Conservation (phyloP, 2,888 invertebrate species). For the Eupithecia inturbata region DNA sequence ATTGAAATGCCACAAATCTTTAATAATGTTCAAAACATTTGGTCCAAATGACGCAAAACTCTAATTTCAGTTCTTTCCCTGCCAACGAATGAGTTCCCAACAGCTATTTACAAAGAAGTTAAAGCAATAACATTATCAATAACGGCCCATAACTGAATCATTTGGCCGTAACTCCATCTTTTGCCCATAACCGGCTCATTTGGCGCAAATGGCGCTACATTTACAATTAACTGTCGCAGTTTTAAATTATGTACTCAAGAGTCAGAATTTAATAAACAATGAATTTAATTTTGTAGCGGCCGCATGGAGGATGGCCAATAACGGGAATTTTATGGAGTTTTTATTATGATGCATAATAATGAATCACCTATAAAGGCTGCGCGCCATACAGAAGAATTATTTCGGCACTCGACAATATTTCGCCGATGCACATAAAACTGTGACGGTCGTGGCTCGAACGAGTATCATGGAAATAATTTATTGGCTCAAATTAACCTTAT, state of each 20-base stretch:
- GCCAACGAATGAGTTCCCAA: constrained; percentile 8
- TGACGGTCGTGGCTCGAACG: neutral
- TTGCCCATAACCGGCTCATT: constrained; percentile 40
- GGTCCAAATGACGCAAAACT: neutral
- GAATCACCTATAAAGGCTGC: constrained; percentile 75
- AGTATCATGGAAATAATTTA: constrained; percentile 5
- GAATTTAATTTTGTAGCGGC: constrained; percentile 77
- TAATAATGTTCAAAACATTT: neutral
- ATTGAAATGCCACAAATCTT: neutral
- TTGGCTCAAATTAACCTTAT: constrained; percentile 3
- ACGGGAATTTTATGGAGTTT: constrained; percentile 79
- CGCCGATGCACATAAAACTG: constrained; percentile 23
- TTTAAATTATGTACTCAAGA: constrained; percentile 70
- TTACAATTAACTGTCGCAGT: constrained; percentile 61
- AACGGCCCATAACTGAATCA: constrained; percentile 47
- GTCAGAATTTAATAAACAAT: constrained; percentile 82
- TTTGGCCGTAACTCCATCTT: constrained; percentile 54
- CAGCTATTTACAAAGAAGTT: constrained; percentile 20
- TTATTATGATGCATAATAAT: constrained; percentile 82
- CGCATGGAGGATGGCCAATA: constrained; percentile 81
- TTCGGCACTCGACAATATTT: constrained; percentile 60
- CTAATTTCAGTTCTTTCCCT: neutral
- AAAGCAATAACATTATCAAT: constrained; percentile 20
- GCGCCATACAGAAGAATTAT: constrained; percentile 64
- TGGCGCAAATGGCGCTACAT: constrained; percentile 66